Evolutionary conservation across 2,888 invertebrate species (phyloP), one percentile per base, ranked within the genome.

Genomic region (Chaetogeoica ovagalla): DNA sequence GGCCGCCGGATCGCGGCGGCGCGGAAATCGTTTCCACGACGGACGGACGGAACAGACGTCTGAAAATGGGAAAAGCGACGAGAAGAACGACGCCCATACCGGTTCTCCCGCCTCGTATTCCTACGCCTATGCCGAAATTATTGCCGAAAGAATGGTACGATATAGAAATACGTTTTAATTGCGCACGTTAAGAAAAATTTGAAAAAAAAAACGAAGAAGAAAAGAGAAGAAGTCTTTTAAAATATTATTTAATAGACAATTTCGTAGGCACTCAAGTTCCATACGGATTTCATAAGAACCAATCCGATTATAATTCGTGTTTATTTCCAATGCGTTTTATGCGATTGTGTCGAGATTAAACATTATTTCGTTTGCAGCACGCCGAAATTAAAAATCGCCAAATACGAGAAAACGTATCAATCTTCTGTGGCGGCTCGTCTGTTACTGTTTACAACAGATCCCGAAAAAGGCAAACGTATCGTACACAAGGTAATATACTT

Each of bases 351-450:
- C n/a, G 37, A 21, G 21, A 55, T 17, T 30, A n/a, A 30, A 30
- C 30, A 30, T 9, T 48, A 59, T 63, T 43, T 37, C 23, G 52
- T 63, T 77, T 70, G 13, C 63, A 79, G 79, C 55, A 23, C 21
- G 5, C 63, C 71, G 19, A 71, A 57, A 57, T 43, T 79, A 30
- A 55, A 71, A 79, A 79, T 79, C 19, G 79, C 79, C 39, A 79
- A 71, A 6, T 79, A 79, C 39, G 70, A 79, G 71, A 79, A 79
- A 43, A 57, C 79, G 9, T 79, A 79, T 39, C 60, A 71, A 63
- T 79, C 79, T 19, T 79, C 79, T 7, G 23, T 79, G n/a, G 79
- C 79, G 15, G 43, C 62, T 57, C 79, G 17, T 21, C 59, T 79
- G 71, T 19, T 70, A 63, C 19, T 79, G 43, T 63, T 63, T 15